phyloP scores from a whole-genome alignment of 2,888 invertebrate species.

The Drosophila neonasuta region DNA sequence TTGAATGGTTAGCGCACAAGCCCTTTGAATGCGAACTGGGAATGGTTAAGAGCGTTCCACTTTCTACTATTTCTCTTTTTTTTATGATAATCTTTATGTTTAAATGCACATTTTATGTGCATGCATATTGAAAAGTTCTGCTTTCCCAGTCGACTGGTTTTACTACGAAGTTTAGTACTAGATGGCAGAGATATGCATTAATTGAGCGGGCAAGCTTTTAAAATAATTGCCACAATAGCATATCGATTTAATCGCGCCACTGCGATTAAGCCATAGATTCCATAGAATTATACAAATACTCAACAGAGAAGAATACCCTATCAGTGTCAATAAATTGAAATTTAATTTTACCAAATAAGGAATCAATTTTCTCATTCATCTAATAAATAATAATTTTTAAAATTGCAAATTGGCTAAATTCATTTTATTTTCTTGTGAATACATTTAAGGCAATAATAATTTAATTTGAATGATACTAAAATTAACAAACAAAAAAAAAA shows the following conservation, averaged over 20 bases:
- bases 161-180: conserved; percentile 31
- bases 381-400: too few species aligned
- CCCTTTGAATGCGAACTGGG: neutral
- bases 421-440: too few species aligned
- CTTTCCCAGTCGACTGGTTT: conserved; percentile 39
- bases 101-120: conserved; percentile 58
- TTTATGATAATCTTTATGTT: conserved; percentile 75
- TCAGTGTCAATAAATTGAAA: neutral
- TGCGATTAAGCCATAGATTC: neutral
- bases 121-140: conserved; percentile 37
- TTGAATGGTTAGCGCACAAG: conserved; percentile 52
- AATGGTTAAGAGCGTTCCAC: neutral
- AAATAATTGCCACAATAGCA: conserved; percentile 60
- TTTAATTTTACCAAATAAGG: too few species aligned
- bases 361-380: too few species aligned
- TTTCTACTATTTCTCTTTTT: conserved; percentile 25
- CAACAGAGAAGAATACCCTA: neutral
- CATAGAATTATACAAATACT: too few species aligned
- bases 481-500: neutral
- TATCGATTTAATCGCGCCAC: conserved; percentile 3
- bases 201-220: conserved; percentile 63
- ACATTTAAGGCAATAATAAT: too few species aligned
- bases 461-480: too few species aligned
- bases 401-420: too few species aligned
- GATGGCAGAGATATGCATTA: conserved; percentile 47